Conservation (phyloP, 92 coral and sea anemone species). For the Bergia sp. region DNA sequence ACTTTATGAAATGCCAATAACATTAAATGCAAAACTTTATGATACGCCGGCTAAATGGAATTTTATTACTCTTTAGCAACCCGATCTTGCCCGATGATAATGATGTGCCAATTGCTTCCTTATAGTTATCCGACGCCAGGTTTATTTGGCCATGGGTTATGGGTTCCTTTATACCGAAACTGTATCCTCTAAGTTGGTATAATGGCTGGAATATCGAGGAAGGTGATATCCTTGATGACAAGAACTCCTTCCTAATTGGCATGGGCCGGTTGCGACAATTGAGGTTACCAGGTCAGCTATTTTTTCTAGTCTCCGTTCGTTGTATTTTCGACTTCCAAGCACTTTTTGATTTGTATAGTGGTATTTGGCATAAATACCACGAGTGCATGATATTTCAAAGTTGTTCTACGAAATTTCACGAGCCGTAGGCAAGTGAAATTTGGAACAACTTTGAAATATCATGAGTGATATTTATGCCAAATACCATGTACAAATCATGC, state of each 20-base stretch:
- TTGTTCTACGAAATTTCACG: too few relatives aligned
- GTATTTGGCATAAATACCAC: too few relatives aligned
- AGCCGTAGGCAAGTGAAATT: too few relatives aligned
- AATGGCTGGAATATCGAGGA: constrained; percentile 56
- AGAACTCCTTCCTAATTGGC: constrained; percentile 66
- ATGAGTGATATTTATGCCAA: too few relatives aligned
- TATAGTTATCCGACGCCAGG: neutral
- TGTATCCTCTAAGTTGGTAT: constrained; percentile 70
- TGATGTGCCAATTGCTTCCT: neutral
- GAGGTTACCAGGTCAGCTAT: constrained; percentile 48
- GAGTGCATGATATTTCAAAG: too few relatives aligned
- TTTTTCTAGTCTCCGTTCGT: too few relatives aligned
- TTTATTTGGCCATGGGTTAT: constrained; percentile 46
- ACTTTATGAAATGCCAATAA: too few relatives aligned
- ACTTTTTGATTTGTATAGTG: constrained; percentile 13
- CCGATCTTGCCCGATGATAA: too few relatives aligned
- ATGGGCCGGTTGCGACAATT: constrained; percentile 76
- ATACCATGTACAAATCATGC: too few relatives aligned
- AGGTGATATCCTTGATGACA: constrained; percentile 50
- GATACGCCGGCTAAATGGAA: too few relatives aligned
- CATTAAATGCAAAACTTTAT: too few relatives aligned
- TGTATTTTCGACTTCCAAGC: neutral
- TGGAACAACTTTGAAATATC: too few relatives aligned
- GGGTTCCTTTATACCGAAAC: constrained; percentile 33
- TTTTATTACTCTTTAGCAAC: neutral